Percentiles rank a stretch among this genome's conserved stretches.
Conservation (phyloP, 2,113 vertebrate genomes). For the Caracal caracal region DNA sequence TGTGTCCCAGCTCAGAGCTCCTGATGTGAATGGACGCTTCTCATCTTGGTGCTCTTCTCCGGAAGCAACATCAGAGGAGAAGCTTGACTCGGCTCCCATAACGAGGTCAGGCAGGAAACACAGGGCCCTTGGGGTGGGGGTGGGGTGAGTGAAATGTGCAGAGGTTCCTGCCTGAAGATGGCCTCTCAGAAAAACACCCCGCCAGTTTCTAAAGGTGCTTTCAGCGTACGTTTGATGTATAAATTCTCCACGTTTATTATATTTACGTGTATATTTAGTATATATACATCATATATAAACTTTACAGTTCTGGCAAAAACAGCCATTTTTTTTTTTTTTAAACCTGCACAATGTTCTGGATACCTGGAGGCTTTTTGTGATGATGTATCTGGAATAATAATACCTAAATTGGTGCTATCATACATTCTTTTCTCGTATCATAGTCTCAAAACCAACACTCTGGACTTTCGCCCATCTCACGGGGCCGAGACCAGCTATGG, state of each 20-base stretch:
- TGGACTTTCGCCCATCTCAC: background rate
- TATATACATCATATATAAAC: too few relatives aligned
- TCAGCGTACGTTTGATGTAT: background rate
- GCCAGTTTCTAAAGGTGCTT: background rate
- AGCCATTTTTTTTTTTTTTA: background rate
- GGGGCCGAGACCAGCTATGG: background rate
- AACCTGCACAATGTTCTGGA: accelerated
- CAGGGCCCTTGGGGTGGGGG: background rate
- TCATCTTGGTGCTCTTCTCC: background rate
- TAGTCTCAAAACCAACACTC: background rate
- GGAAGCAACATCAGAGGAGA: background rate
- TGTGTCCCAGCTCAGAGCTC: background rate
- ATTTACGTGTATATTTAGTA: too few relatives aligned
- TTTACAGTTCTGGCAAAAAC: background rate
- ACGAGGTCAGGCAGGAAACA: background rate
- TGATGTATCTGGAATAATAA: background rate
- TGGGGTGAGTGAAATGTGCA: accelerated
- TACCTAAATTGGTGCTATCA: accelerated
- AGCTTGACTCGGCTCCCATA: background rate
- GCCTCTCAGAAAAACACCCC: background rate
- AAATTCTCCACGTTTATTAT: background rate
- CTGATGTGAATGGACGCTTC: background rate
- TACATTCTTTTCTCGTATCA: background rate
- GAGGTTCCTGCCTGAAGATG: accelerated
- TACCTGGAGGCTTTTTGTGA: background rate